phyloP scores from a whole-genome alignment of 2,113 vertebrate genomes.

The Pan troglodytes region DNA sequence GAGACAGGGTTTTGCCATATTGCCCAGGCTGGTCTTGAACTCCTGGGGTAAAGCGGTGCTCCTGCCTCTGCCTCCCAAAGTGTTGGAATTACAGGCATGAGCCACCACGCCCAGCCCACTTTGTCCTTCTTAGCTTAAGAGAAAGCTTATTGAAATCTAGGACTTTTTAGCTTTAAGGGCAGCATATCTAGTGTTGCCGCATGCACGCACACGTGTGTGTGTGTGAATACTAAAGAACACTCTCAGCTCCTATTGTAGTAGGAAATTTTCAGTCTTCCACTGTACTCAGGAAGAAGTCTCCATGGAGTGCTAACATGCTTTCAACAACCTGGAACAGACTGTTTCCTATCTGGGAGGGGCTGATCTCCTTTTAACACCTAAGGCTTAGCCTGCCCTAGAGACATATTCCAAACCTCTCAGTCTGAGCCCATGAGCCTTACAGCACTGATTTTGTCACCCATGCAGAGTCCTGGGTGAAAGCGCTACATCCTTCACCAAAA shows the following conservation, averaged over 20 bases:
- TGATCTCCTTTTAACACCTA: constrained; percentile 58
- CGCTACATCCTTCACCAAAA: background rate
- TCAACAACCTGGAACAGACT: constrained; percentile 11
- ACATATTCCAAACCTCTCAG: background rate
- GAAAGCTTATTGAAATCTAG: background rate
- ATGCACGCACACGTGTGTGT: background rate
- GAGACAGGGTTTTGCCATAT: too few relatives aligned
- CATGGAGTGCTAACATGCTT: background rate
- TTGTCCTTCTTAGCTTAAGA: background rate
- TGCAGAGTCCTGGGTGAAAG: background rate
- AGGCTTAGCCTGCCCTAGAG: constrained; percentile 19
- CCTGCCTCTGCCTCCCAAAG: too few relatives aligned
- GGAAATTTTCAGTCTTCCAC: background rate
- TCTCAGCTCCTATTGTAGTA: accelerated
- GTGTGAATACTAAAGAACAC: background rate
- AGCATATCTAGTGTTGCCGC: background rate
- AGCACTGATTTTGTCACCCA: background rate
- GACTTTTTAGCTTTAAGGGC: background rate
- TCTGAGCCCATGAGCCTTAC: background rate
- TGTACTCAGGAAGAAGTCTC: background rate
- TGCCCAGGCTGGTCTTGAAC: too few relatives aligned
- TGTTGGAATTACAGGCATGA: too few relatives aligned
- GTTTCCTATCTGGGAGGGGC: background rate
- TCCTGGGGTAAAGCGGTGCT: too few relatives aligned
- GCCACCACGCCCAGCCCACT: background rate